phyloP scores from a whole-genome alignment of 2,797 vertebrate species.

The Cheirogaleus major region DNA sequence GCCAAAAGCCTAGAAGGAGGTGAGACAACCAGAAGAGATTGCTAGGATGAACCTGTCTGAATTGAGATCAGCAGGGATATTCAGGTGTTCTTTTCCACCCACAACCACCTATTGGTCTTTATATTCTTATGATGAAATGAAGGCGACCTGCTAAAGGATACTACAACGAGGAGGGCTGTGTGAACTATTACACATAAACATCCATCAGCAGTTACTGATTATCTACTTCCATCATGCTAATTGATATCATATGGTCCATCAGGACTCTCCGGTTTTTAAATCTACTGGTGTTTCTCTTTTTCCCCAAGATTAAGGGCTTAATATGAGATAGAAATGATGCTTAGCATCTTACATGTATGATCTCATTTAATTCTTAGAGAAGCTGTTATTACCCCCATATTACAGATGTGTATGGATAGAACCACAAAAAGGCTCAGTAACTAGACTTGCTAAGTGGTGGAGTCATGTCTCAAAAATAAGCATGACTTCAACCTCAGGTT shows the following conservation, averaged over 20 bases:
- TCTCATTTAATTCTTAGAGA: neutral
- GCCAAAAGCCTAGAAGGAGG: neutral
- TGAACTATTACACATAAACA: neutral
- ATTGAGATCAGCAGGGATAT: neutral
- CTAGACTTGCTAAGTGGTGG: neutral
- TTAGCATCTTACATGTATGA: neutral
- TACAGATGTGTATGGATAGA: neutral
- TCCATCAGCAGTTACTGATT: neutral
- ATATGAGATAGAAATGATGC: neutral
- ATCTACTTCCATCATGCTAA: neutral
- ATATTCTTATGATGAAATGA: neutral
- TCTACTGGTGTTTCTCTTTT: neutral
- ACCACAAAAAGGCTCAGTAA: neutral
- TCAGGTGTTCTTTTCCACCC: neutral
- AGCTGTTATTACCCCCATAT: neutral
- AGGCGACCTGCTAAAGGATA: too few relatives aligned
- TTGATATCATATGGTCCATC: neutral
- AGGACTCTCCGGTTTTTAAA: neutral
- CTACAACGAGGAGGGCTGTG: neutral
- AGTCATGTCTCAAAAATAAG: neutral
- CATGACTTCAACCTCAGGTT: neutral
- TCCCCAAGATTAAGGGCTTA: neutral
- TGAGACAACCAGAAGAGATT: neutral
- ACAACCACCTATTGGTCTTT: neutral
- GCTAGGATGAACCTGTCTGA: neutral